Evolutionary conservation across 2,888 invertebrate species (phyloP).

Genomic region (Plebejus melissa): DNA sequence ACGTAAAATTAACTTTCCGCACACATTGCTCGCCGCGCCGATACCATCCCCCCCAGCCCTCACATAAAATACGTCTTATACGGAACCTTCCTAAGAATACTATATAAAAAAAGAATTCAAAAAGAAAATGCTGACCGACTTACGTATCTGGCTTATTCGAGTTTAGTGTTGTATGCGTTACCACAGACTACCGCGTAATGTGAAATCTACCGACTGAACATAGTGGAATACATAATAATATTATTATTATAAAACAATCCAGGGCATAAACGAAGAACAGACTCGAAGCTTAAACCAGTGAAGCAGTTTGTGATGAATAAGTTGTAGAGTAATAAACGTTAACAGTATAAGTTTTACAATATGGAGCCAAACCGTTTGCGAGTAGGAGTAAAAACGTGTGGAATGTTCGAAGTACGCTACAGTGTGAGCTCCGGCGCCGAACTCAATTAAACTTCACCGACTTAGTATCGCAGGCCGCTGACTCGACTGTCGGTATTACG

Average conservation of each 20-base stretch:
- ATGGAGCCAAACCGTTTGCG: neutral
- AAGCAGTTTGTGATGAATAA: too few species aligned
- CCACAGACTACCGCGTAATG: too few species aligned
- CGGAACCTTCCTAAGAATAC: neutral
- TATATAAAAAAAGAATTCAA: neutral
- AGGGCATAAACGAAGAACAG: too few species aligned
- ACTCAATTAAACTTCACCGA: neutral
- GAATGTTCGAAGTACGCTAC: neutral
- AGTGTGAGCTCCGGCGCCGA: neutral
- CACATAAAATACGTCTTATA: neutral
- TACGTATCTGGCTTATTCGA: too few species aligned
- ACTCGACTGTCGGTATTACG: neutral
- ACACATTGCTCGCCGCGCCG: conserved; percentile 2
- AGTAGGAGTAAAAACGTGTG: neutral
- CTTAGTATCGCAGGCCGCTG: neutral
- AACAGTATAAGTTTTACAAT: neutral
- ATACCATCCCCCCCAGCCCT: neutral
- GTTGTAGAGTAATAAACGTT: neutral
- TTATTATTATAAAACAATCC: too few species aligned
- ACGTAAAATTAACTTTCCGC: conserved; percentile 24
- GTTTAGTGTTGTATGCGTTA: too few species aligned
- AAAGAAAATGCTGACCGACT: too few species aligned
- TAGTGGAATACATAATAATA: too few species aligned
- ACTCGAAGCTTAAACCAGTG: too few species aligned
- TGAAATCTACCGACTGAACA: too few species aligned